Base-by-base conservation (phyloP, 2,888 invertebrate genomes). In the Ectemnius cavifrons region DNA sequence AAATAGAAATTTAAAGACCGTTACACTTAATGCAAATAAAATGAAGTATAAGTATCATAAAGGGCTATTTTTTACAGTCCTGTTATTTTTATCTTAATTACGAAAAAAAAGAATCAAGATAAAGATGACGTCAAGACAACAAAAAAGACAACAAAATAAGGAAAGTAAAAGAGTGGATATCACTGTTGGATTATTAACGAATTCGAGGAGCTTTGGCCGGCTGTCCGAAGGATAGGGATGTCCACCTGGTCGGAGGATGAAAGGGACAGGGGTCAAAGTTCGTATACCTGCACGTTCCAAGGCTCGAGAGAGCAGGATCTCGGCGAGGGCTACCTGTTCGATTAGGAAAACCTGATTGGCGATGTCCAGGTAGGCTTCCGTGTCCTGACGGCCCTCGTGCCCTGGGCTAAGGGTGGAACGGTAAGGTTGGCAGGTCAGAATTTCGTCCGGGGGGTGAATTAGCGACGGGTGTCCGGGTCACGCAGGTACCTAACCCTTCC, bases 401-500 rank as follows among this genome's bases (percentile, higher is more conserved):
- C 49, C 61, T 67, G 56, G 58, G 66, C 16, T 20, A 2, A 4
- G 66, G 62, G 71, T 72, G 73, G 67, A 45, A n/a, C 60, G 49
- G 69, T 77, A 77, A 77, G 77, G 74, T 80, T 52, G 66, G 72
- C 78, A 83, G 87, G 87, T 87, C 85, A 81, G 73, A 82, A 80
- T 74, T 75, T 79, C 72, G 46, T 4, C 37, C 78, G 69, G 73
- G 67, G 82, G 75, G 82, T 83, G 85, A 88, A 84, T 78, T 79
- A 79, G 78, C 77, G 69, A 52, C 52, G 52, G 52, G 52, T 52
- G 52, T n/a, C n/a, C 75, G 86, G 89, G 88, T 89, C 87, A 61
- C 73, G 86, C 90, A 90, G 90, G 90, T 90, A 90, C 85, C 88
- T 87, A 86, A 90, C 88, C 90, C 88, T 86, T 87, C 81, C 71